Percentiles rank a stretch among this genome's conserved stretches.
Evolutionary conservation across 2,888 invertebrate genomes (phyloP).

Genomic region (Drosophila limbata): DNA sequence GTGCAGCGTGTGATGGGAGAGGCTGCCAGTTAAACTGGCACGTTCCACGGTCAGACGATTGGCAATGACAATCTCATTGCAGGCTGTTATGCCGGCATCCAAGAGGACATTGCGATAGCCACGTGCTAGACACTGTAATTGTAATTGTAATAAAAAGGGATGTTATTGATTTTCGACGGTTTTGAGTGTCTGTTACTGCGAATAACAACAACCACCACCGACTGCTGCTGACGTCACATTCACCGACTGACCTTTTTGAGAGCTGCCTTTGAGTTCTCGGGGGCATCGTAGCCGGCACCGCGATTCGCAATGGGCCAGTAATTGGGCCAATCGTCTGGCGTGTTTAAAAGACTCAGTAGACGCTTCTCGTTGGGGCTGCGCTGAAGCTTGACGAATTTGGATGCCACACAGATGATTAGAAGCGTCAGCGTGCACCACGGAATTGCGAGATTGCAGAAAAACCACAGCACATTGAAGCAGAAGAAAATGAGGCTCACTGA

Average conservation of each 20-base stretch:
- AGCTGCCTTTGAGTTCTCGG: conserved; percentile 85
- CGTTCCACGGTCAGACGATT: conserved; percentile 82
- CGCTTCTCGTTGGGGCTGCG: conserved; percentile 83
- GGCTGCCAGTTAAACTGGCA: conserved; percentile 77
- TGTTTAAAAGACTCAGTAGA: conserved; percentile 78
- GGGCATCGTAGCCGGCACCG: conserved; percentile 85
- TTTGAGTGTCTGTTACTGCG: neutral
- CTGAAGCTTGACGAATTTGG: conserved; percentile 84
- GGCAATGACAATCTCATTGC: conserved; percentile 84
- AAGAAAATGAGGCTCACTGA: conserved; percentile 82
- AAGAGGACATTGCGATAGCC: conserved; percentile 84
- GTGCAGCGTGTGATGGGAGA: conserved; percentile 75
- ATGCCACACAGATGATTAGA: conserved; percentile 83
- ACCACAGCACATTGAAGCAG: conserved; percentile 84
- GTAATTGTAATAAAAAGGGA: conserved; percentile 26
- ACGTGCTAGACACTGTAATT: conserved; percentile 77
- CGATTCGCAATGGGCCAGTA: conserved; percentile 85
- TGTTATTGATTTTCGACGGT: conserved; percentile 69
- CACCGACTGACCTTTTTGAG: conserved; percentile 80
- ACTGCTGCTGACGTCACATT: conserved; percentile 43
- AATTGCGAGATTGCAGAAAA: conserved; percentile 84
- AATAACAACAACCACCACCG: conserved; percentile 39
- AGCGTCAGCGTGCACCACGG: conserved; percentile 84
- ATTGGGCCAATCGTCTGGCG: conserved; percentile 81
- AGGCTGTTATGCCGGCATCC: conserved; percentile 83